phyloP scores from a whole-genome alignment of 2,888 invertebrate species.

The Chrysodeixis includens region DNA sequence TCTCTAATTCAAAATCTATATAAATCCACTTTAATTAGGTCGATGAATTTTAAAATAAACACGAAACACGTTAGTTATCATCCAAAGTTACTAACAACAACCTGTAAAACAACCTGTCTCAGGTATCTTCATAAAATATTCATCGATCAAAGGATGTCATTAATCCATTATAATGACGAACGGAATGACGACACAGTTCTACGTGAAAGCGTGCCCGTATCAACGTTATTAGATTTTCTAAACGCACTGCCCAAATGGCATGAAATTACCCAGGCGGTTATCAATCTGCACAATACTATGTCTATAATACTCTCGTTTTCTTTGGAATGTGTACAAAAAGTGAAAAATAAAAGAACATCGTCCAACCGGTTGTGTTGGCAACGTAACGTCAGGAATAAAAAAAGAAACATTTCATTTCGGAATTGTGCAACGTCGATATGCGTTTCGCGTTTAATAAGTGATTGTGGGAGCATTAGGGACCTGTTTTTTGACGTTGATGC shows the following conservation, averaged over 20 bases:
- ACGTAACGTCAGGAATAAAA: slow-evolving; percentile 60
- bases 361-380: slow-evolving; percentile 58
- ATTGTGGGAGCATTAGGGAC: slow-evolving; percentile 45
- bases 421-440: slow-evolving; percentile 66
- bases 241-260: slow-evolving; percentile 67
- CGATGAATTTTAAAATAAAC: too few relatives aligned
- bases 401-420: slow-evolving; percentile 62
- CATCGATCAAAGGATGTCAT: slow-evolving; percentile 15
- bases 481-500: slow-evolving; percentile 40
- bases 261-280: slow-evolving; percentile 69
- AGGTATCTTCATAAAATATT: not conserved
- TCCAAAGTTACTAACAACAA: too few relatives aligned
- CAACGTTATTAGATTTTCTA: slow-evolving; percentile 60
- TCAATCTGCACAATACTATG: slow-evolving; percentile 63
- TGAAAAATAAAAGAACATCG: slow-evolving; percentile 50
- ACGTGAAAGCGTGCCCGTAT: slow-evolving; percentile 71
- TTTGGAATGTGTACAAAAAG: slow-evolving; percentile 69
- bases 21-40: too few relatives aligned
- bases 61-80: not conserved
- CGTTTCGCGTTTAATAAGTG: slow-evolving; percentile 53
- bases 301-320: slow-evolving; percentile 70
- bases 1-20: too few relatives aligned
- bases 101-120: not conserved
- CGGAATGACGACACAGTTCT: slow-evolving; percentile 45
- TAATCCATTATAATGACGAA: slow-evolving; percentile 13